A percentile compares a stretch with the other conserved stretches of the same genome.
Evolutionary conservation across 2,797 vertebrate species (phyloP).

Genomic region (Tadarida brasiliensis): DNA sequence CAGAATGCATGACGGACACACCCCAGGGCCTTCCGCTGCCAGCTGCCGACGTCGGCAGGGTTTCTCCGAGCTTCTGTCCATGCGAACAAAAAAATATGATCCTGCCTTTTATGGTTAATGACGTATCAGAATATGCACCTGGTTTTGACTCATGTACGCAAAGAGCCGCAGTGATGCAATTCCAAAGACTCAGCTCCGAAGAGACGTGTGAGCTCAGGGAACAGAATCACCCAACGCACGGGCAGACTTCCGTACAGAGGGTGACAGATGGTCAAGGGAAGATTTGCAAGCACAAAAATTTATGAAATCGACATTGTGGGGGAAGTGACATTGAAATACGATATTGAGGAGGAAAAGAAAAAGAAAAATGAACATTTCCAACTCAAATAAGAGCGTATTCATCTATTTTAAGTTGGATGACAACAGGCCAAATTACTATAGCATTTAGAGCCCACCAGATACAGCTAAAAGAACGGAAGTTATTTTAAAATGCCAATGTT

Average conservation of each 20-base stretch:
- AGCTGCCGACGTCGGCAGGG: neutral
- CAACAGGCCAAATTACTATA: neutral
- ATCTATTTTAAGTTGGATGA: neutral
- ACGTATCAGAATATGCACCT: neutral
- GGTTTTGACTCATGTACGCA: neutral
- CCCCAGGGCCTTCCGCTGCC: neutral
- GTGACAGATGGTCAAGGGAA: neutral
- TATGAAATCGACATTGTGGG: neutral
- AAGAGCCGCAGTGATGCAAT: neutral
- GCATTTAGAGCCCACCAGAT: neutral
- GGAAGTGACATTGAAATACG: neutral
- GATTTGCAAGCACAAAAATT: neutral
- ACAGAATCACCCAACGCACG: neutral
- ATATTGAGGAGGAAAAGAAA: neutral
- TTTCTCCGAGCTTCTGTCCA: neutral
- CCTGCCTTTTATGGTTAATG: neutral
- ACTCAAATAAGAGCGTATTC: neutral
- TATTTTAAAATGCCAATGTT: neutral
- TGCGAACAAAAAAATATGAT: neutral
- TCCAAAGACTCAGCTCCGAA: neutral
- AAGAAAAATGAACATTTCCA: neutral
- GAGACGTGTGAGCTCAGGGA: neutral
- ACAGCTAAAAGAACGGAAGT: neutral
- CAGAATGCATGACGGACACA: neutral
- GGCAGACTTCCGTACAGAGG: neutral